Percentiles rank a stretch among this genome's conserved stretches.
Evolutionary conservation across 2,888 invertebrate genomes (phyloP).

Genomic region (Cephalotes varians): DNA sequence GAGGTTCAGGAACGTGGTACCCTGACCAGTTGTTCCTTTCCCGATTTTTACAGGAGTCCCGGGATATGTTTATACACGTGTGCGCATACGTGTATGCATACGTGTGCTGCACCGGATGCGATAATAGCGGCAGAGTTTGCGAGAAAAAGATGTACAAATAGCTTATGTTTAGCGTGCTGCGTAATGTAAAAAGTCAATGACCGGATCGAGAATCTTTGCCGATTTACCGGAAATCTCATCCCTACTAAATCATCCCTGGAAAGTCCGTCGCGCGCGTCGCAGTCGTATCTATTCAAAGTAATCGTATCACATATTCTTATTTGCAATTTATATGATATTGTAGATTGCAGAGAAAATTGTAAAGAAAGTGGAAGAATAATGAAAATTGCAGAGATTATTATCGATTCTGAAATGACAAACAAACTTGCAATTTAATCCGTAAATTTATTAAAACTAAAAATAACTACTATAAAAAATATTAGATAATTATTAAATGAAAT

Average conservation of each 20-base stretch:
- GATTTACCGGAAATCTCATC: slow-evolving; percentile 20
- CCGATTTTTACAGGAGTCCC: slow-evolving; percentile 52
- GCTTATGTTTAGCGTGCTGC: slow-evolving; percentile 14
- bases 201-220: slow-evolving; percentile 38
- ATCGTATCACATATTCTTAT: background rate
- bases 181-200: slow-evolving; percentile 23
- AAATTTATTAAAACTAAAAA: background rate
- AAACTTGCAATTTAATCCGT: background rate
- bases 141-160: slow-evolving; percentile 37
- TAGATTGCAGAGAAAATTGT: background rate
- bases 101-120: slow-evolving; percentile 18
- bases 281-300: background rate
- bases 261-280: background rate
- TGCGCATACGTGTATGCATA: background rate
- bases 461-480: background rate
- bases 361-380: background rate
- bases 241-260: background rate
- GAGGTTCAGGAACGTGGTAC: slow-evolving; percentile 60
- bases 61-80: background rate
- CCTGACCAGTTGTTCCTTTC: slow-evolving; percentile 70
- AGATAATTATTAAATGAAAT: background rate
- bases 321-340: background rate
- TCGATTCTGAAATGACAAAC: background rate
- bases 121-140: slow-evolving; percentile 30
- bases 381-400: background rate